These are phyloP conservation scores for Pseudomyrmex sp. DNA, from an alignment of 1,140 invertebrate species.

Conservation along the genomic window DNA sequence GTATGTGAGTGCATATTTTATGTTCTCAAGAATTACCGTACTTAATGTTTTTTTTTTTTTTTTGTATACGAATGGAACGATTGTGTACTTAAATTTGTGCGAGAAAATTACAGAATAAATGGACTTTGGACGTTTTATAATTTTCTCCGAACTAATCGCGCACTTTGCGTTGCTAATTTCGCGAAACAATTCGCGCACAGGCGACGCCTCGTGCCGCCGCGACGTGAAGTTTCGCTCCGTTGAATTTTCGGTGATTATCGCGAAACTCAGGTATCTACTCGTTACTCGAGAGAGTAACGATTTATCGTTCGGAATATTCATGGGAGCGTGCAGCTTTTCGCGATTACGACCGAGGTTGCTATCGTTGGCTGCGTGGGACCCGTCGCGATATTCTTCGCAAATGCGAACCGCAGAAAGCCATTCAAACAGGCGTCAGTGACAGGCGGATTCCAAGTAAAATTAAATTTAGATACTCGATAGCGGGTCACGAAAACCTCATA, in stretches of 20 bases:
- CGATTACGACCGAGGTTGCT: slow-evolving; percentile 44
- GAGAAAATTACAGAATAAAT: not conserved
- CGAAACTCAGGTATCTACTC: slow-evolving; percentile 32
- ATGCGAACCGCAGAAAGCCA: slow-evolving; percentile 53
- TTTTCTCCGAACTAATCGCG: slow-evolving; percentile 18
- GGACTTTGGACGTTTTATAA: not conserved
- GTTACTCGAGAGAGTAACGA: slow-evolving; percentile 33
- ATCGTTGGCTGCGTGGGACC: slow-evolving; percentile 22
- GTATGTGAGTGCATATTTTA: not conserved
- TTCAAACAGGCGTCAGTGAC: slow-evolving; percentile 50
- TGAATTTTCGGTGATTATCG: slow-evolving; percentile 50
- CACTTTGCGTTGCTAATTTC: slow-evolving; percentile 25
- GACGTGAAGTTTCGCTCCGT: slow-evolving; percentile 36
- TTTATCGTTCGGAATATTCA: slow-evolving; percentile 23
- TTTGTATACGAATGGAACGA: not conserved
- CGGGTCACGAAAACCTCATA: slow-evolving; percentile 1
- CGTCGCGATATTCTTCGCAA: slow-evolving; percentile 28
- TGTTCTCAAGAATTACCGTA: not conserved
- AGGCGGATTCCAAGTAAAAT: slow-evolving; percentile 48
- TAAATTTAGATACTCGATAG: slow-evolving; percentile 25
- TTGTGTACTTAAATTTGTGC: not conserved
- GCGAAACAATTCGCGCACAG: slow-evolving; percentile 19
- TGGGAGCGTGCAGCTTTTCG: slow-evolving; percentile 25
- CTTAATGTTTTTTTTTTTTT: not conserved
- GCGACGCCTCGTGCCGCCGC: not conserved